These are phyloP conservation scores for Terebella lapidaria DNA, from an alignment of 2,888 invertebrate genomes.

Conservation along the genomic window DNA sequence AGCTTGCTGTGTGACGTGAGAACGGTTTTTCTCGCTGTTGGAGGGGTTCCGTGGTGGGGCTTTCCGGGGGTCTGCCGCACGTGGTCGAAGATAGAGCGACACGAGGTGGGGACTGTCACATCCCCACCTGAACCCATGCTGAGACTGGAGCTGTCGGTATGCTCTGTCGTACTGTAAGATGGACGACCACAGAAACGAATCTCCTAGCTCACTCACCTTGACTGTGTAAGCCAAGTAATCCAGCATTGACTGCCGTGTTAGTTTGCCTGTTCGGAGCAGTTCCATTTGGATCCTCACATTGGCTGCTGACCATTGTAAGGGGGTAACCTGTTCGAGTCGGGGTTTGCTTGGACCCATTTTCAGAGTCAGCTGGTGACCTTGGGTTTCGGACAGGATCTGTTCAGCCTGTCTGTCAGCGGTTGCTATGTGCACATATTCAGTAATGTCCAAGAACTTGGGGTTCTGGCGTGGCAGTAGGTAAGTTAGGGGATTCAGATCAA, in stretches of 20 bases:
- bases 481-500: background rate
- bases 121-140: background rate
- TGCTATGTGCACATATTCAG: background rate
- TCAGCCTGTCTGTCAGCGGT: too few species aligned
- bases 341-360: background rate
- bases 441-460: background rate
- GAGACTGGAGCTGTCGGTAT: background rate
- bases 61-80: too few species aligned
- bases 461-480: background rate
- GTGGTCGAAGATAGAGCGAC: background rate
- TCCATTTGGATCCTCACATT: background rate
- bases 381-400: too few species aligned
- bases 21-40: background rate
- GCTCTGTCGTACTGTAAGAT: background rate
- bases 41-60: too few species aligned
- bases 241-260: background rate
- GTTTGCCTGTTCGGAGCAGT: background rate
- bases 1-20: background rate
- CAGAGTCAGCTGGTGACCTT: background rate
- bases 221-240: background rate
- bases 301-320: background rate
- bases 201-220: background rate
- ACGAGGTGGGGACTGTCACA: background rate
- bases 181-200: background rate
- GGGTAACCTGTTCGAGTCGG: background rate